Base-by-base conservation (phyloP, 2,888 invertebrate genomes). In the Odiellus spinosus region DNA sequence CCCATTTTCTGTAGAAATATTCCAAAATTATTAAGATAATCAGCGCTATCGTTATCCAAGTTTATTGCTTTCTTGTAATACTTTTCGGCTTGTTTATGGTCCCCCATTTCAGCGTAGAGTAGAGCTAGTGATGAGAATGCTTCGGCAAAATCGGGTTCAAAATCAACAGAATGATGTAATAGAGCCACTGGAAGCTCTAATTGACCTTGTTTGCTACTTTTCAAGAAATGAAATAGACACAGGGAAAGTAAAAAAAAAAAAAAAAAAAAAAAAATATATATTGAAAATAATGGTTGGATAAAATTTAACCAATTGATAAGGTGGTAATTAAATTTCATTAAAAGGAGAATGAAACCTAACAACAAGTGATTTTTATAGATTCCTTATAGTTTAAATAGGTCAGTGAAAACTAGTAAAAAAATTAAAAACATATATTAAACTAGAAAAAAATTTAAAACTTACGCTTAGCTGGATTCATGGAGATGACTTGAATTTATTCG, bases 11-110 rank as follows among this genome's bases (percentile, higher is more conserved):
- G 60, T 5, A 63, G 48, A 43, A 62, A 60, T n/a, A 58, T 55
- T 4, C 63, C 66, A 51, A 62, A 63, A 46, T 60, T 60, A 44
- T 60, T 58, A 34, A 61, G 57, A 10, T 57, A 59, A 44, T 64
- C 60, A 11, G 59, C 55, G 45, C 58, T 58, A 18, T 59, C 55
- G 1, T 62, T 62, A 15, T 58, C 54, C 11, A 59, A 45, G 6
- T 44, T 42, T n/a, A 58, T 47, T 32, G 58, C 55, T 42, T 52
- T 46, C 3, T 47, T 45, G 46, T 59, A 56, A 10, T 58, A 47
- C 10, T 46, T 35, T 47, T 59, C 56, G 0, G 59, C 58, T 6
- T 57, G 56, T 38, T 53, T 48, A 17, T 47, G 20, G 14, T 50
- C 40, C 11, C 56, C 58, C 5, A 41, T 51, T 39, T 56, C 52